phyloP scores from a whole-genome alignment of 2,113 vertebrate species.

The Procavia capensis region DNA sequence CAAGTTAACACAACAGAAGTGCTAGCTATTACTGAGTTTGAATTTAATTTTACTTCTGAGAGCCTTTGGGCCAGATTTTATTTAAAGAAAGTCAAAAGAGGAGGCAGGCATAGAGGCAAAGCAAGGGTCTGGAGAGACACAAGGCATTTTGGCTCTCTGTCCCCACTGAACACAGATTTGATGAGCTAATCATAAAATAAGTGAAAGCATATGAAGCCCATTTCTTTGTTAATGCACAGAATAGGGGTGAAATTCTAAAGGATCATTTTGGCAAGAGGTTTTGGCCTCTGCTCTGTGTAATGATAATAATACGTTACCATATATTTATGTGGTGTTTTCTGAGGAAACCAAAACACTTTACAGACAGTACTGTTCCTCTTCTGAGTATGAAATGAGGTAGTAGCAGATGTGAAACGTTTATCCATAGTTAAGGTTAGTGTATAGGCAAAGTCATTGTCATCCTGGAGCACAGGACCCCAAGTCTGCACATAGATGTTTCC shows the following conservation, averaged over 20 bases:
- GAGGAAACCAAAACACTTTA: conserved; percentile 39
- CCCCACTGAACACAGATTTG: conserved; percentile 48
- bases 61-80: background rate
- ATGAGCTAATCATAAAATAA: conserved; percentile 75
- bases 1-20: conserved; percentile 30
- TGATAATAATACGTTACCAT: conserved; percentile 57
- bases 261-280: conserved; percentile 68
- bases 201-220: conserved; percentile 68
- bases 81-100: conserved; percentile 20
- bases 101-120: background rate
- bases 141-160: conserved; percentile 61
- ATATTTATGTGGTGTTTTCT: conserved; percentile 61
- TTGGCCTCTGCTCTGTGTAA: conserved; percentile 66
- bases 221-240: conserved; percentile 77
- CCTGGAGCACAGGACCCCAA: background rate
- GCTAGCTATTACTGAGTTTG: background rate
- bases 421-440: background rate
- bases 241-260: conserved; percentile 80
- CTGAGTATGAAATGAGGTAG: conserved; percentile 31
- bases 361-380: conserved; percentile 16
- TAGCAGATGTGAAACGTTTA: conserved; percentile 19
- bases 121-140: conserved; percentile 54
- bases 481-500: background rate
- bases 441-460: background rate
- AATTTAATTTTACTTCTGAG: conserved; percentile 57